A percentile compares a stretch with the other conserved stretches of the same genome.
Evolutionary conservation across 2,888 invertebrate species (phyloP).

Genomic region (Tetramorium bicarinatum): DNA sequence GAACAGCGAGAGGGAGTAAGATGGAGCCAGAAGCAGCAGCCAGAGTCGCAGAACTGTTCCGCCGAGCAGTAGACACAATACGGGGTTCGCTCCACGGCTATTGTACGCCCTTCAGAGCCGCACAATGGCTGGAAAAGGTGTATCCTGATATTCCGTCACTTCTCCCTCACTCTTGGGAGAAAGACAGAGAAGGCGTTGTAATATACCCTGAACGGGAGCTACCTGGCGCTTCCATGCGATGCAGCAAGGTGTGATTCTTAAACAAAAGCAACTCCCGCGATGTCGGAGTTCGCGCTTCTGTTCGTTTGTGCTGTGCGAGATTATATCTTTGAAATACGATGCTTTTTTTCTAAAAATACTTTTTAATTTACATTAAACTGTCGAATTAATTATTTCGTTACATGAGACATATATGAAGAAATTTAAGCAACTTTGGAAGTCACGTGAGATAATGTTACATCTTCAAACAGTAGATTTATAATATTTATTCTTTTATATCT

Average conservation of each 20-base stretch:
- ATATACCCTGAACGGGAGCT: constrained; percentile 70
- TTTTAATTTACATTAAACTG: not conserved
- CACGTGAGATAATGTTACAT: not conserved
- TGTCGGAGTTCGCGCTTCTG: constrained; percentile 56
- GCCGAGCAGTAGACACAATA: constrained; percentile 82
- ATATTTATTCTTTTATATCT: not conserved
- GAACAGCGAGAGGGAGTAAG: constrained; percentile 50
- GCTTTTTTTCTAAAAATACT: not conserved
- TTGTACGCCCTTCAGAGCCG: constrained; percentile 78
- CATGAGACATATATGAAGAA: not conserved
- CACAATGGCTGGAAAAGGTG: constrained; percentile 82
- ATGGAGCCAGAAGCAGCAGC: constrained; percentile 62
- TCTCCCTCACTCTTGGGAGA: constrained; percentile 64
- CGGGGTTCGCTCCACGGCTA: constrained; percentile 81
- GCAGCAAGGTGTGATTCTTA: constrained; percentile 73
- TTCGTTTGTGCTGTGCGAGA: not conserved
- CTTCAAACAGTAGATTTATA: not conserved
- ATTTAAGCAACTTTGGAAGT: not conserved
- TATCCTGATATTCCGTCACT: constrained; percentile 82
- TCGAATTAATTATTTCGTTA: not conserved
- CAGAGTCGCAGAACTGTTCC: constrained; percentile 78
- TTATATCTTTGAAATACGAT: not conserved
- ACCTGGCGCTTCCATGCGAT: constrained; percentile 67
- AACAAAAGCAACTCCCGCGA: constrained; percentile 71
- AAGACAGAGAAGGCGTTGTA: constrained; percentile 57